Percentiles rank a stretch among this genome's conserved stretches.
Evolutionary conservation across 2,797 vertebrate species (phyloP).

Genomic region (Ispidina lecontei): DNA sequence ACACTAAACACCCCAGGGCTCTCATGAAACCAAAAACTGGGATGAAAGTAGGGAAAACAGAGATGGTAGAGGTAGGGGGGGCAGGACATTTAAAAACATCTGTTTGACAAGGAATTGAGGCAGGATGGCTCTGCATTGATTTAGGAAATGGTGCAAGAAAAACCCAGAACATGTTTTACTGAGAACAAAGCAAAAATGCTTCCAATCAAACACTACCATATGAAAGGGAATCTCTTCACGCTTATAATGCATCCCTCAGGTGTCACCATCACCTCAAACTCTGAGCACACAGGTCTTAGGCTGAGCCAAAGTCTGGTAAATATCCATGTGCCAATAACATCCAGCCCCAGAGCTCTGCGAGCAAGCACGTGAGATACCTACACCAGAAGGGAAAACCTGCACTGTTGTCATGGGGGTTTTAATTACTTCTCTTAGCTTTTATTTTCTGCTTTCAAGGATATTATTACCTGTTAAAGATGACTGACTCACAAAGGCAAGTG

Average conservation of each 20-base stretch:
- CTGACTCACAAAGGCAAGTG: not conserved
- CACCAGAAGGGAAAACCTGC: not conserved
- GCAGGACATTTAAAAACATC: not conserved
- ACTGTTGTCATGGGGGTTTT: not conserved
- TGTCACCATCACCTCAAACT: accelerated
- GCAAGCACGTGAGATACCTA: accelerated
- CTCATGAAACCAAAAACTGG: too few species aligned
- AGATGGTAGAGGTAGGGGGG: not conserved
- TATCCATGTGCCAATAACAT: not conserved
- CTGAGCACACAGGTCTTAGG: not conserved
- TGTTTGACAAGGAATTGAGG: not conserved
- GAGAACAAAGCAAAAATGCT: not conserved
- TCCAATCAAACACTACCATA: not conserved
- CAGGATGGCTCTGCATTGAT: accelerated
- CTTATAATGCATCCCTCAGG: accelerated
- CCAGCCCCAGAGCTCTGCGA: not conserved
- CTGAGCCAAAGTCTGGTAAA: accelerated
- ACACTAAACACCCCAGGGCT: too few species aligned
- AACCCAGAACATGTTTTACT: not conserved
- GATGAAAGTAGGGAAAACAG: not conserved
- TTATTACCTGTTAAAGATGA: not conserved
- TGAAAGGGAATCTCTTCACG: not conserved
- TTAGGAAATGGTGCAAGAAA: not conserved
- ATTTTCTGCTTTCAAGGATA: not conserved
- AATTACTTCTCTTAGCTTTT: not conserved